Percentiles rank a stretch among this genome's conserved stretches.
Conservation (phyloP, 2,888 invertebrate species). For the Syrista parreyssii region DNA sequence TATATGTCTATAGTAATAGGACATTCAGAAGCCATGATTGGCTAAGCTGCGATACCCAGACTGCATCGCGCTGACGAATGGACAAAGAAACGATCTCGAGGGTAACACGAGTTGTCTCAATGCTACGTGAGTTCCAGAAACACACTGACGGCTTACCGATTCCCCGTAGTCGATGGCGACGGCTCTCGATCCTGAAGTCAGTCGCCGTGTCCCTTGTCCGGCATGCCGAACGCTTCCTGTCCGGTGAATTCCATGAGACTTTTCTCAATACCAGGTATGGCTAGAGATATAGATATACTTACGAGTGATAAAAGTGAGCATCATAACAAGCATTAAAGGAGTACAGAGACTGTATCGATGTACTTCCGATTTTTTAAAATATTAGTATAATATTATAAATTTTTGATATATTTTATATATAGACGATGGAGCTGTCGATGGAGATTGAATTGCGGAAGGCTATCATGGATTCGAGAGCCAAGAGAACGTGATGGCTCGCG, state of each 20-base stretch:
- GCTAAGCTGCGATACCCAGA: not conserved
- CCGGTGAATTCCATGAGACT: conserved; percentile 30
- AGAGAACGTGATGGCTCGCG: conserved; percentile 35
- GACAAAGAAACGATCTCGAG: conserved; percentile 22
- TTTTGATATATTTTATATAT: not conserved
- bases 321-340: not conserved
- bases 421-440: not conserved
- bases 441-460: not conserved
- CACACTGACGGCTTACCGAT: conserved; percentile 52
- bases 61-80: not conserved
- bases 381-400: not conserved
- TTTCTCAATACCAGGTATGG: conserved; percentile 21
- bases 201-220: conserved; percentile 35
- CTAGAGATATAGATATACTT: not conserved
- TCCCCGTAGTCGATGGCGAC: conserved; percentile 19
- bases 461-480: not conserved
- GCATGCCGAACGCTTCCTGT: conserved; percentile 41
- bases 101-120: conserved; percentile 30
- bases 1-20: not conserved
- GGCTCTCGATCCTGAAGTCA: conserved; percentile 14
- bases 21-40: not conserved
- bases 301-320: not conserved
- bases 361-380: not conserved
- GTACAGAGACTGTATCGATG: not conserved
- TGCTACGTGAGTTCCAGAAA: conserved; percentile 58